Evolutionary conservation across 2,113 vertebrate species (phyloP).

Genomic region (Sylvietta virens): DNA sequence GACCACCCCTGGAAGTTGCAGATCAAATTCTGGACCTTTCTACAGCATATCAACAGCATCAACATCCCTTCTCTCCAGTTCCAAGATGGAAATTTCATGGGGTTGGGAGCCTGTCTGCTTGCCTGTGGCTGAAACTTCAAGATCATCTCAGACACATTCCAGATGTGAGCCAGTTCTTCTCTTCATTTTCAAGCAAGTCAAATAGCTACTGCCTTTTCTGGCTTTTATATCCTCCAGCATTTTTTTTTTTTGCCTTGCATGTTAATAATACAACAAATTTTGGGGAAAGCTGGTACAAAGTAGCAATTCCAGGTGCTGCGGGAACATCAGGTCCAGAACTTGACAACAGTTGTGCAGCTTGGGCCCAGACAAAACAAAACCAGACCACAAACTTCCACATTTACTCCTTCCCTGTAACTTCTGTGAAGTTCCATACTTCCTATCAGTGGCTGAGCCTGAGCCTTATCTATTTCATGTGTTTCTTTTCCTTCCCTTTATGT

Average conservation of each 20-base stretch:
- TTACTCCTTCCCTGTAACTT: neutral
- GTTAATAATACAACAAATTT: neutral
- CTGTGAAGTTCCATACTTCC: neutral
- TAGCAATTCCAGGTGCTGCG: neutral
- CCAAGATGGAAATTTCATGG: neutral
- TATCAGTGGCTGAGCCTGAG: neutral
- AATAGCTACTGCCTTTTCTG: neutral
- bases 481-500: neutral
- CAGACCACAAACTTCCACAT: neutral
- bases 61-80: neutral
- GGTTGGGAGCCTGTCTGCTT: neutral
- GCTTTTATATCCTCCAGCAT: neutral
- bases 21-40: neutral
- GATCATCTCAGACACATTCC: neutral
- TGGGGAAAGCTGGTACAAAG: neutral
- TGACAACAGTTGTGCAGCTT: neutral
- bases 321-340: neutral
- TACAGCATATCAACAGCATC: neutral
- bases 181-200: neutral
- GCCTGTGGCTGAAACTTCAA: neutral
- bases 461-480: neutral
- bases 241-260: neutral
- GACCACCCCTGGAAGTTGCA: neutral
- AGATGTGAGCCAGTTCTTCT: neutral
- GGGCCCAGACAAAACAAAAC: neutral